These are phyloP conservation scores for Neoitamus cyanurus DNA, from an alignment of 2,888 invertebrate genomes.

Conservation along the genomic window DNA sequence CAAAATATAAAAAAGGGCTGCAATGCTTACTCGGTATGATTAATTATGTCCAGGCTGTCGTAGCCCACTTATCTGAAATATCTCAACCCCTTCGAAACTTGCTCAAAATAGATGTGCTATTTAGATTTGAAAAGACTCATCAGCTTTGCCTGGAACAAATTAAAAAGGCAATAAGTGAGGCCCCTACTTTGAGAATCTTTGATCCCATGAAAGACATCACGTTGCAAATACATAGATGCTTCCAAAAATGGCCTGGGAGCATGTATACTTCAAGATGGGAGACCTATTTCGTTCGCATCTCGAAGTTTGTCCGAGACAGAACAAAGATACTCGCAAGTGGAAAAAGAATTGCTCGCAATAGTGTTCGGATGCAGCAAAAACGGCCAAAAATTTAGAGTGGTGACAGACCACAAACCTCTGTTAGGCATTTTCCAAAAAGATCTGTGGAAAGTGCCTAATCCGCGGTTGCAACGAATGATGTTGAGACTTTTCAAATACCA, in stretches of 20 bases:
- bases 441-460: constrained; percentile 51
- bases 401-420: constrained; percentile 53
- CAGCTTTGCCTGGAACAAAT: too few relatives aligned
- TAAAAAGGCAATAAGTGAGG: too few relatives aligned
- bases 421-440: constrained; percentile 49
- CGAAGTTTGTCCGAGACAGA: constrained; percentile 51
- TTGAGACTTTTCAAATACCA: constrained; percentile 55
- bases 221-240: constrained; percentile 50
- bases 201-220: constrained; percentile 48
- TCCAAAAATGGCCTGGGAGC: constrained; percentile 51
- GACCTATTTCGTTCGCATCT: constrained; percentile 49
- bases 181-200: constrained; percentile 47
- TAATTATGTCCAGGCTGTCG: too few relatives aligned
- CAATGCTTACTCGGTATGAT: too few relatives aligned
- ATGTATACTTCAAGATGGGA: constrained; percentile 52
- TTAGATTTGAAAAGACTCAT: not conserved
- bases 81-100: too few relatives aligned
- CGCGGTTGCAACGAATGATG: constrained; percentile 53
- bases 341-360: constrained; percentile 52
- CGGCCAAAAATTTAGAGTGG: constrained; percentile 50
- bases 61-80: too few relatives aligned
- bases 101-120: too few relatives aligned
- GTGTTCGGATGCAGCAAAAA: constrained; percentile 53
- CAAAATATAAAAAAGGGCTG: too few relatives aligned
- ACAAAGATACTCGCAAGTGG: constrained; percentile 49